Percentiles rank a stretch among this genome's conserved stretches.
phyloP scores from a whole-genome alignment of 2,888 invertebrate species.

The Phyto melanocephala region DNA sequence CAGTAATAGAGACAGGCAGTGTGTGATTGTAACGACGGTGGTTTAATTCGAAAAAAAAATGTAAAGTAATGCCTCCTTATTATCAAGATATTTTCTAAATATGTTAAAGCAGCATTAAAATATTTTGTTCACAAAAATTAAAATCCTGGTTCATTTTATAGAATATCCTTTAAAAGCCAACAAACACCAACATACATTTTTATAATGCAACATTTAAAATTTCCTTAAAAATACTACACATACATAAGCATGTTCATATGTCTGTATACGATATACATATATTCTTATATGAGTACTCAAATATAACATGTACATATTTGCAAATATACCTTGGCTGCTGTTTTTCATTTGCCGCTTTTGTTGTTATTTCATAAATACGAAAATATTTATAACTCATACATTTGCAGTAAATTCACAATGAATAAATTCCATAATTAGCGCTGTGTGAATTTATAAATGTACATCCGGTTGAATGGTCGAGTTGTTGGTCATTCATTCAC shows the following conservation, averaged over 20 bases:
- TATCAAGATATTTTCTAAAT: too few relatives aligned
- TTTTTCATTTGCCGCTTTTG: not conserved
- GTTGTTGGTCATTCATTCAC: conserved; percentile 23
- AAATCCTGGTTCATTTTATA: not conserved
- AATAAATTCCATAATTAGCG: conserved; percentile 62
- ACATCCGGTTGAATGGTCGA: conserved; percentile 42
- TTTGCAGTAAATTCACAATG: conserved; percentile 36
- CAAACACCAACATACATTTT: not conserved
- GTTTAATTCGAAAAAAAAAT: not conserved
- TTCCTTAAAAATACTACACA: not conserved
- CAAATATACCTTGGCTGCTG: conserved; percentile 44
- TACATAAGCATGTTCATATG: too few relatives aligned
- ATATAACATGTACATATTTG: not conserved
- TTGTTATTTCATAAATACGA: not conserved
- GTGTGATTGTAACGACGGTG: not conserved
- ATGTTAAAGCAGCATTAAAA: too few relatives aligned
- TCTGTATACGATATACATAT: too few relatives aligned
- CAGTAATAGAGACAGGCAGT: not conserved
- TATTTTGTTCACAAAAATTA: too few relatives aligned
- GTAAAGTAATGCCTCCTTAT: not conserved
- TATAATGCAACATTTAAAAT: not conserved
- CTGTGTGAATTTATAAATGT: conserved; percentile 51
- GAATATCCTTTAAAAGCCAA: not conserved
- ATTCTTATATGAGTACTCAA: too few relatives aligned
- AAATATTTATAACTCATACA: not conserved